Base-by-base conservation (phyloP, 2,888 invertebrate species). In the Parascotia fuliginaria region DNA sequence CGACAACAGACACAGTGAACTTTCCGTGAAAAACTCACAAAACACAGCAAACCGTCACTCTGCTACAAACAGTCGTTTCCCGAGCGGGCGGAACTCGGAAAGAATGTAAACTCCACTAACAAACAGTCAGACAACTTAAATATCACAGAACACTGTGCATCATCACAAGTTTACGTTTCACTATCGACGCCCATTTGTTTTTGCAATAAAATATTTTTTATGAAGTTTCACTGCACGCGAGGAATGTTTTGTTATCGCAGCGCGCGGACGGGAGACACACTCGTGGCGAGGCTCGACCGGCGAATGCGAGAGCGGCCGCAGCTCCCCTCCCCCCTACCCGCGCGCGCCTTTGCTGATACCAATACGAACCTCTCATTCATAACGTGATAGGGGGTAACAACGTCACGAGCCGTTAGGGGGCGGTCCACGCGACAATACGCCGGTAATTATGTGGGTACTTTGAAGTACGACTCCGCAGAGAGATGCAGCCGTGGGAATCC, bases 151-250 rank as follows among this genome's bases (percentile, higher is more conserved):
- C 87, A 87, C 87, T 77, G 79, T 78, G 79, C 79, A 80, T 77
- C 75, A 83, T 79, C 86, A 89, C 87, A 80, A 82, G 80, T 84
- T 85, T 76, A 83, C 66, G 83, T 87, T 87, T 83, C 91, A 92
- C 91, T 89, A 76, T 87, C 76, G 77, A 79, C 72, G 85, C 82
- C 79, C 87, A 89, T 90, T 89, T 87, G 89, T 85, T 87, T 84
- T 82, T 75, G 82, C 75, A 72, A 79, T 79, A 73, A 78, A 79
- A 77, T 81, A 72, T 63, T 75, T 77, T 79, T 75, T 73, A 79
- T 81, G 70, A 87, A 83, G 85, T 89, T 89, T 89, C 85, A 87
- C 88, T 84, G 81, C 80, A 77, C 90, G 87, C 87, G 85, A 81
- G 78, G 75, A 80, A 79, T 81, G 81, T 60, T 63, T 50, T 58